Evolutionary conservation across 2,797 vertebrate genomes (phyloP).

Genomic region (Dromococcyx pavoninus): DNA sequence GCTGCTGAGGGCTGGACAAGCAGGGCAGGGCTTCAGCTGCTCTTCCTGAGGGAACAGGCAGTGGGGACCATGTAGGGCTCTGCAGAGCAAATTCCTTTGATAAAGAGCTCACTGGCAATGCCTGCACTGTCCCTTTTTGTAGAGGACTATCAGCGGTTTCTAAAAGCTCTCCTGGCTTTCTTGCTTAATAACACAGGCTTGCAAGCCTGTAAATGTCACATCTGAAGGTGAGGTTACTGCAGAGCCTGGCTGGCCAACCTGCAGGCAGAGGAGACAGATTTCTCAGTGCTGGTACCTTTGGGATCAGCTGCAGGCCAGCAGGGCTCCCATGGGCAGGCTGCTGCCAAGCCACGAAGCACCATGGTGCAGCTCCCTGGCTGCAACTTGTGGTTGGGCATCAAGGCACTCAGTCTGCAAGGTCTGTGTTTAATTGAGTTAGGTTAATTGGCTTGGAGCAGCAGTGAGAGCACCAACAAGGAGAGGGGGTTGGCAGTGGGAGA

Average conservation of each 20-base stretch:
- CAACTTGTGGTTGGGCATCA: fast-evolving
- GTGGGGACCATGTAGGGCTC: neutral
- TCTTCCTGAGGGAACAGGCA: neutral
- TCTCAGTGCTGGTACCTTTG: neutral
- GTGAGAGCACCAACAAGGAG: too few species aligned
- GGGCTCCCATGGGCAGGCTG: fast-evolving
- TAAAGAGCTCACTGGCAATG: fast-evolving
- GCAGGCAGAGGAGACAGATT: neutral
- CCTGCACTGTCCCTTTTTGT: fast-evolving
- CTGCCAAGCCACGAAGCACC: fast-evolving
- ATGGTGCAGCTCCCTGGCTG: fast-evolving
- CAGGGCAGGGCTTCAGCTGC: neutral
- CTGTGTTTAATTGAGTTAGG: neutral
- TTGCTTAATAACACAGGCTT: neutral
- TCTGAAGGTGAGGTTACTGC: neutral
- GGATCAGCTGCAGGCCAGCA: neutral
- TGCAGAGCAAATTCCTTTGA: neutral
- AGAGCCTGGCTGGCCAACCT: neutral
- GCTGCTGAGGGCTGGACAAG: neutral
- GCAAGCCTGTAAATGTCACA: neutral
- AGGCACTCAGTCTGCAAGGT: neutral
- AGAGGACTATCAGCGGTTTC: neutral
- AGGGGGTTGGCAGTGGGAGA: too few species aligned
- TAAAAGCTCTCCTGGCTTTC: neutral
- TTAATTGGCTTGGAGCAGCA: neutral